Base-by-base conservation (phyloP, 92 coral and sea anemone genomes). In the Phymanthus crucifer region DNA sequence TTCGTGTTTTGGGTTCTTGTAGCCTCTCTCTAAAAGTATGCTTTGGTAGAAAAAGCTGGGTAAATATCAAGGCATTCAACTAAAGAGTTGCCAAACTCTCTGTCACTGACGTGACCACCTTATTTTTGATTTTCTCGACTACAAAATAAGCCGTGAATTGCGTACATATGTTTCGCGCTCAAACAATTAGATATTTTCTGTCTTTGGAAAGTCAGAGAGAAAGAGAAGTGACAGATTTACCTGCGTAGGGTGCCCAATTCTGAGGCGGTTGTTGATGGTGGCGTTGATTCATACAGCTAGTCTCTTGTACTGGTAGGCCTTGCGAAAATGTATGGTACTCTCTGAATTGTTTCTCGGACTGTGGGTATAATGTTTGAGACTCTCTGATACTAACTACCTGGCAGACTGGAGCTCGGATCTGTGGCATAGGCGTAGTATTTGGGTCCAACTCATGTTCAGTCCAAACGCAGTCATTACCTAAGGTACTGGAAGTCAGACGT, bases 401-500 rank as follows among this genome's bases (percentile, higher is more conserved):
- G 32, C 56, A 46, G 4, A 54, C 74, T 58, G 77, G 70, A 4
- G 65, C 66, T 23, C 86, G 77, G 58, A 61, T 40, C 31, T 65
- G 66, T 24, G 52, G 57, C 31, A 72, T 70, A 18, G n/a, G n/a
- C n/a, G 56, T 80, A 23, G 72, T 36, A 37, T 74, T 77, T 14
- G 88, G 87, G 33, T 93, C 97, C 56, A 89, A 84, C 32, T 93
- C 97, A 3, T 81, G 94, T 19, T 88, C 94, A 9, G 84, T 84
- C 99, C 99, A 96, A 65, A 91, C 82, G 54, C 86, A 89, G 70
- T 96, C 99, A 69, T 93, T 93, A 32, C 86, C 92, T 46, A 96
- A 75, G 6, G 99, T 93, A 74, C 96, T 86, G 57, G 96, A 87
- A 6, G 97, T 96, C 24, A 96, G 82, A 5, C 95, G 87, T 56